A percentile compares a stretch with the other conserved stretches of the same genome.
phyloP scores from a whole-genome alignment of 2,113 vertebrate genomes.

The Marcusenius ussheri region DNA sequence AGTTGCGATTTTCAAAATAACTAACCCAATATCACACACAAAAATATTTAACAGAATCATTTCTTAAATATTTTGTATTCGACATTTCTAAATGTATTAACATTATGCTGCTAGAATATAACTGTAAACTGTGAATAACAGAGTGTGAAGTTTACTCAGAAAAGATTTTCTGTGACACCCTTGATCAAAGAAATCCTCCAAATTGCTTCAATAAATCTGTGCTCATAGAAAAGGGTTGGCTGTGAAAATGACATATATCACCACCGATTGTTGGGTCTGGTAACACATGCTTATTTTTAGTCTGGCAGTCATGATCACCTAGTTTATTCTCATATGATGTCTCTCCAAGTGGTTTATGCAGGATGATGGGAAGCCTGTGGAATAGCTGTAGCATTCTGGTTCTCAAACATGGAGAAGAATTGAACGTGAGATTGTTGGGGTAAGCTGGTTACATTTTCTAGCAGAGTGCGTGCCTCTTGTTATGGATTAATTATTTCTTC shows the following conservation, averaged over 20 bases:
- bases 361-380: background rate
- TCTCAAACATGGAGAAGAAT: background rate
- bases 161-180: background rate
- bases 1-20: background rate
- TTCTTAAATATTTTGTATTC: background rate
- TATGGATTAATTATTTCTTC: background rate
- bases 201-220: background rate
- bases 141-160: background rate
- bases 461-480: background rate
- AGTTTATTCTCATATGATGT: background rate
- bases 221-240: background rate
- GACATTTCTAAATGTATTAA: background rate
- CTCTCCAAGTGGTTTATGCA: background rate
- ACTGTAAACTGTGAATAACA: background rate
- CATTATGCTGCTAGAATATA: background rate
- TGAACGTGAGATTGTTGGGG: background rate
- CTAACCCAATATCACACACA: background rate
- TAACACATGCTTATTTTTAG: conserved; percentile 23
- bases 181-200: background rate
- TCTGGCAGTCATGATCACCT: conserved; percentile 34
- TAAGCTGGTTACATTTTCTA: background rate
- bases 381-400: background rate
- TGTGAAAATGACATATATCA: background rate
- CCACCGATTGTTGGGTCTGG: background rate
- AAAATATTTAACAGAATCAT: background rate